phyloP scores from a whole-genome alignment of 2,888 invertebrate genomes.

The Dromius quadrimaculatus region DNA sequence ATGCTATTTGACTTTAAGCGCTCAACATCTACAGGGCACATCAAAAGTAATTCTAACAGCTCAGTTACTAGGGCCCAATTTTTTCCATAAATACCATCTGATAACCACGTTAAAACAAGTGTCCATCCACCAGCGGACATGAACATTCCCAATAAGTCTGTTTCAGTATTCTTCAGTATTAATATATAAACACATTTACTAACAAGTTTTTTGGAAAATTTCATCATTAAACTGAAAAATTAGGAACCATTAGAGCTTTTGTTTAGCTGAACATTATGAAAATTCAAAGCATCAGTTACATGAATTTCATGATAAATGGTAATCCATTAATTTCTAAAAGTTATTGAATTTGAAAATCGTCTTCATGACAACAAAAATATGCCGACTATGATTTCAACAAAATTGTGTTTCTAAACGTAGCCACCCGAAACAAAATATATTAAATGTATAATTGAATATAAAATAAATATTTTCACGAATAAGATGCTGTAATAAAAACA shows the following conservation, averaged over 20 bases:
- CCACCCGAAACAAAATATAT: no score
- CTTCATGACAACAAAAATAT: slow-evolving; percentile 14
- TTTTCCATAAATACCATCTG: slow-evolving; percentile 84
- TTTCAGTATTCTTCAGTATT: slow-evolving; percentile 88
- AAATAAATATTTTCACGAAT: no score
- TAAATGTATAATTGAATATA: no score
- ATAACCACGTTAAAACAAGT: slow-evolving; percentile 90
- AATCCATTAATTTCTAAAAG: slow-evolving; percentile 32
- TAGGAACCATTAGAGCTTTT: slow-evolving; percentile 5
- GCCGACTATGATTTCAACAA: no score
- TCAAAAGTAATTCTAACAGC: slow-evolving; percentile 83
- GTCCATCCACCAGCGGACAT: slow-evolving; percentile 95
- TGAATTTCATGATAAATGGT: background rate
- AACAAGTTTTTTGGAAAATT: slow-evolving; percentile 94
- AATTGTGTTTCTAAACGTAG: no score
- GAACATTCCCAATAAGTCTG: slow-evolving; percentile 86
- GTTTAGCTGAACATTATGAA: slow-evolving; percentile 3
- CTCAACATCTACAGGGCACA: slow-evolving; percentile 92
- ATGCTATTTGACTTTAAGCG: slow-evolving; percentile 91
- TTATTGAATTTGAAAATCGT: slow-evolving; percentile 22
- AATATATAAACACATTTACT: slow-evolving; percentile 96
- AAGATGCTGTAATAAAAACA: no score
- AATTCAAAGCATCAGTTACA: slow-evolving; percentile 9
- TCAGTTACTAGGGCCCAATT: slow-evolving; percentile 92
- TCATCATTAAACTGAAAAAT: slow-evolving; percentile 89